Evolutionary conservation across 2,113 vertebrate genomes (phyloP).

Genomic region (Paraplagusia blochii): DNA sequence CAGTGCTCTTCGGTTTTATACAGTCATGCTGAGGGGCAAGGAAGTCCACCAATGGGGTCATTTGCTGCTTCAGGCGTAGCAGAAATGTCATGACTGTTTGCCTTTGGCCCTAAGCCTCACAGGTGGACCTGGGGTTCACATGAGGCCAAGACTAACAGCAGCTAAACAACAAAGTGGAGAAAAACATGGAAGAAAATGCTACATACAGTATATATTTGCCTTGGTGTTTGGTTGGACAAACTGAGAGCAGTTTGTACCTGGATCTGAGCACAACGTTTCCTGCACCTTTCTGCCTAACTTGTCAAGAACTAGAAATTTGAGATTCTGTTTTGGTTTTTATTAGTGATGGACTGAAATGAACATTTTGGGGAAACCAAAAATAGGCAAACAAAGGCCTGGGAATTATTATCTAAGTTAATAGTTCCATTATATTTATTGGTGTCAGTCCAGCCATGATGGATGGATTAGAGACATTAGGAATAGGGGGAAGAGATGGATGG

Average conservation of each 20-base stretch:
- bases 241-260: background rate
- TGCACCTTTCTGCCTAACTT: background rate
- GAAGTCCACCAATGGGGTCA: slow-evolving; percentile 33
- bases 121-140: slow-evolving; percentile 4
- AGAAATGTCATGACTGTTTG: slow-evolving; percentile 62
- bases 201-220: background rate
- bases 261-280: background rate
- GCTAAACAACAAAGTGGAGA: background rate
- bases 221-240: background rate
- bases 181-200: background rate
- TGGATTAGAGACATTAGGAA: too few relatives aligned
- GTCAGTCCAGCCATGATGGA: too few relatives aligned
- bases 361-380: too few relatives aligned
- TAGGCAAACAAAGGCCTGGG: too few relatives aligned
- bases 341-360: too few relatives aligned
- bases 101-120: slow-evolving; percentile 43
- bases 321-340: too few relatives aligned
- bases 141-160: slow-evolving; percentile 15
- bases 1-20: background rate
- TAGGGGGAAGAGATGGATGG: too few relatives aligned
- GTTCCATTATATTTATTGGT: too few relatives aligned
- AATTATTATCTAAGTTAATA: too few relatives aligned
- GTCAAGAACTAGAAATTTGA: too few relatives aligned
- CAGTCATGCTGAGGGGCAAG: background rate
- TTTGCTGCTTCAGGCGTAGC: slow-evolving; percentile 45